phyloP scores from a whole-genome alignment of 2,888 invertebrate genomes.

The Omphaloscelis lunosa region DNA sequence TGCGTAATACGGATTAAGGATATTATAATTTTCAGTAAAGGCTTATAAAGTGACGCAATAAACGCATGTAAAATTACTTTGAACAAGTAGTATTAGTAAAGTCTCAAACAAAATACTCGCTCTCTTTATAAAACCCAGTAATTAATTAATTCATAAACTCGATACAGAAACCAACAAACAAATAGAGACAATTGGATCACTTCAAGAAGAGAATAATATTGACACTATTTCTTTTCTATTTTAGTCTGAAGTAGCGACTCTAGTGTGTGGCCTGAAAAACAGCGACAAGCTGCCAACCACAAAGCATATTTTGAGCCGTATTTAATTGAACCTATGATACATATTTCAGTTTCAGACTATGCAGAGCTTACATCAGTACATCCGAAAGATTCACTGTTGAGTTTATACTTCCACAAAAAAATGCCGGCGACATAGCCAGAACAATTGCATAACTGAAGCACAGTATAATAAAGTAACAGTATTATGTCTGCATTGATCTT shows the following conservation, averaged over 20 bases:
- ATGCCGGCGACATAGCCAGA: not conserved
- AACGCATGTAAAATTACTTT: not conserved
- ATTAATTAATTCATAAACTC: conserved; percentile 1
- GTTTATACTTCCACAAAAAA: not conserved
- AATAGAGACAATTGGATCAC: not conserved
- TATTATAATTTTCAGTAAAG: not conserved
- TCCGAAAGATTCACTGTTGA: not conserved
- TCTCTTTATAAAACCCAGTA: not conserved
- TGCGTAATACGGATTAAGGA: not conserved
- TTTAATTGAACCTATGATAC: not conserved
- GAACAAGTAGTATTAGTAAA: too few relatives aligned
- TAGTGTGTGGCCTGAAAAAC: conserved; percentile 5
- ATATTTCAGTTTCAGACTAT: not conserved
- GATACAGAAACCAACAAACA: not conserved
- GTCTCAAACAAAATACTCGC: not conserved
- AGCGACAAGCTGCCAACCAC: conserved; percentile 7
- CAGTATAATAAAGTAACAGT: too few relatives aligned
- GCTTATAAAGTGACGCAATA: not conserved
- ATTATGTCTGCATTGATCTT: too few relatives aligned
- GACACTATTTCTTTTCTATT: conserved; percentile 46
- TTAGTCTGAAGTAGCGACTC: conserved; percentile 12
- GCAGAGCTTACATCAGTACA: not conserved
- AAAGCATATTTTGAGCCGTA: not conserved
- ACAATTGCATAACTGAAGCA: not conserved
- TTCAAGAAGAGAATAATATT: conserved; percentile 42